phyloP scores from a whole-genome alignment of 2,113 vertebrate species.

The Myocastor coypus region DNA sequence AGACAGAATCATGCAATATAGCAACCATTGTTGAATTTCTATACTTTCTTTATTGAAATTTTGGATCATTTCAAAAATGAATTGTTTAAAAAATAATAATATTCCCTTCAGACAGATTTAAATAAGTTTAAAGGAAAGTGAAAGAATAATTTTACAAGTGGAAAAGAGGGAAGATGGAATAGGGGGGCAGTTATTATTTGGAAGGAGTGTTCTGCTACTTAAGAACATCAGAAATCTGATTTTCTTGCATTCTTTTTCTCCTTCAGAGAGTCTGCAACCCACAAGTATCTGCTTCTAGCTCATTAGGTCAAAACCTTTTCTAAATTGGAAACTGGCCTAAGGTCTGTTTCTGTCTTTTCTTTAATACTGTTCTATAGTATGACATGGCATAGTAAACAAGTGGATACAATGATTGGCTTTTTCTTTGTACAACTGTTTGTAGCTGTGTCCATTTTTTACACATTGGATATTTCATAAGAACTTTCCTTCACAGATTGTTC shows the following conservation, averaged over 20 bases:
- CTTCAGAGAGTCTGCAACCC: neutral
- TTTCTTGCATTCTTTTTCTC: neutral
- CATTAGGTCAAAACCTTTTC: neutral
- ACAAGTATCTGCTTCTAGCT: neutral
- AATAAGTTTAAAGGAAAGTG: neutral
- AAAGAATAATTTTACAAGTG: neutral
- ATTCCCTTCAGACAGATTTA: neutral
- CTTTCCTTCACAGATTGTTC: neutral
- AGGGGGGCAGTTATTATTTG: neutral
- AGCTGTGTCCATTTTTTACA: neutral
- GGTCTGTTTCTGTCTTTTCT: neutral
- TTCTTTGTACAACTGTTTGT: neutral
- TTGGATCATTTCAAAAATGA: too few relatives aligned
- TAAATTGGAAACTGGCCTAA: neutral
- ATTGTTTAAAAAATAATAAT: neutral
- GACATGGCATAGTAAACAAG: neutral
- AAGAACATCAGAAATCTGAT: neutral
- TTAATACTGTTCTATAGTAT: neutral
- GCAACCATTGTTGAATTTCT: too few relatives aligned
- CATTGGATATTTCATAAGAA: neutral
- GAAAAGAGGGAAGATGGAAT: neutral
- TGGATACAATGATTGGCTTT: neutral
- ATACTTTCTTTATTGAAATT: too few relatives aligned
- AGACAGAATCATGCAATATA: too few relatives aligned
- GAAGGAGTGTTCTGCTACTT: neutral